Conservation (phyloP, 2,113 vertebrate genomes). For the Fulmarus glacialis region DNA sequence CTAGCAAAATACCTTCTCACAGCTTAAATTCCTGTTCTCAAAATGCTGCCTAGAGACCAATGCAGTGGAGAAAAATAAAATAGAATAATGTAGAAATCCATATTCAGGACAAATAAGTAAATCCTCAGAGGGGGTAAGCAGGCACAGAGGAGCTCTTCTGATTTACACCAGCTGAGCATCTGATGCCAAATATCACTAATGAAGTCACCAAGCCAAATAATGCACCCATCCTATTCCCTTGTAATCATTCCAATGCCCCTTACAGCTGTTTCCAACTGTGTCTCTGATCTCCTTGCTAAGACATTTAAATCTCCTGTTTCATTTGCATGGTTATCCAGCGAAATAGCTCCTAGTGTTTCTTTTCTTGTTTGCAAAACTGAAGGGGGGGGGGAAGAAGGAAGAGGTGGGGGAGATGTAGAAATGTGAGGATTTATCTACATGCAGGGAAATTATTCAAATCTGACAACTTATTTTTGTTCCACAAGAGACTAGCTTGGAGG, state of each 20-base stretch:
- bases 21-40: not conserved
- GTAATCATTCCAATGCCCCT: slow-evolving; percentile 47
- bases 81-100: slow-evolving; percentile 11
- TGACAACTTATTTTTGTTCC: slow-evolving; percentile 73
- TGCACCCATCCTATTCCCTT: slow-evolving; percentile 42
- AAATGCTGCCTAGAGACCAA: not conserved
- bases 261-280: slow-evolving; percentile 57
- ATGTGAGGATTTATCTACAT: slow-evolving; percentile 59
- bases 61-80: not conserved
- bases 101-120: slow-evolving; percentile 43
- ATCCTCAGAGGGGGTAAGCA: not conserved
- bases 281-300: slow-evolving; percentile 66
- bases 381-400: not conserved
- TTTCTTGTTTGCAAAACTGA: slow-evolving; percentile 71
- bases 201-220: slow-evolving; percentile 58
- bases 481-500: slow-evolving; percentile 60
- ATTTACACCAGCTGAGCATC: slow-evolving; percentile 26
- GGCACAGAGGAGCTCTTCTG: slow-evolving; percentile 1
- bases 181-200: slow-evolving; percentile 45
- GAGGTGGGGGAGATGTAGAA: not conserved
- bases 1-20: not conserved
- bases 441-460: slow-evolving; percentile 74
- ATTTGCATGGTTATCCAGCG: slow-evolving; percentile 74
- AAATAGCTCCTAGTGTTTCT: slow-evolving; percentile 74
- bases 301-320: slow-evolving; percentile 72